Evolutionary conservation across 2,113 vertebrate species (phyloP).

Genomic region (Naja naja): DNA sequence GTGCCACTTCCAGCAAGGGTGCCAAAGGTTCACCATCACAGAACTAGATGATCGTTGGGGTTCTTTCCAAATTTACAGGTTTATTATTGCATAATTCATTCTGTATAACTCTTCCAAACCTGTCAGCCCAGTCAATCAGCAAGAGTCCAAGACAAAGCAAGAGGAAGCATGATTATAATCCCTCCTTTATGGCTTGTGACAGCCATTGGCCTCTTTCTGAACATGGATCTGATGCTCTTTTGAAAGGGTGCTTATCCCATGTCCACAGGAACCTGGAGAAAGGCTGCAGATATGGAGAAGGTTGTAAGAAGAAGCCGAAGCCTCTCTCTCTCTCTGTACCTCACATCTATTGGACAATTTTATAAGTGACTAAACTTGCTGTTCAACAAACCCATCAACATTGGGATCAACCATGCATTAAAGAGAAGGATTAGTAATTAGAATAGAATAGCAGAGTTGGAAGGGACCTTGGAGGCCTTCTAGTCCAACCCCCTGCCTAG

Average conservation of each 20-base stretch:
- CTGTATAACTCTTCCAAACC: background rate
- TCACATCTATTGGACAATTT: background rate
- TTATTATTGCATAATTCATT: background rate
- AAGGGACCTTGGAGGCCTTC: too few species aligned
- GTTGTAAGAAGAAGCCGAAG: background rate
- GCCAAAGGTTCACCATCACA: too few species aligned
- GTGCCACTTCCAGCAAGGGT: too few species aligned
- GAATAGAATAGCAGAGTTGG: too few species aligned
- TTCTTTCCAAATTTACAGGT: background rate
- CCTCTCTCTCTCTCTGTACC: background rate
- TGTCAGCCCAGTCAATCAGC: background rate
- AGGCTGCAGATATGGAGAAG: background rate
- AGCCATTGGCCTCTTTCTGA: background rate
- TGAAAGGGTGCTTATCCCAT: background rate
- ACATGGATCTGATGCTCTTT: background rate
- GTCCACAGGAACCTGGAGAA: background rate
- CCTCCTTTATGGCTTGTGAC: background rate
- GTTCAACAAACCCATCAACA: background rate
- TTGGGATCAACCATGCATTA: background rate
- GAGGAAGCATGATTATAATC: background rate
- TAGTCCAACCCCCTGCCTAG: too few species aligned
- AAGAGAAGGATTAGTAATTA: background rate
- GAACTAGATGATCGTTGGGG: background rate
- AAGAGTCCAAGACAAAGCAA: background rate
- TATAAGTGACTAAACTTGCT: background rate